phyloP scores from a whole-genome alignment of 1,140 invertebrate species.

The Eupristina koningsbergeri region DNA sequence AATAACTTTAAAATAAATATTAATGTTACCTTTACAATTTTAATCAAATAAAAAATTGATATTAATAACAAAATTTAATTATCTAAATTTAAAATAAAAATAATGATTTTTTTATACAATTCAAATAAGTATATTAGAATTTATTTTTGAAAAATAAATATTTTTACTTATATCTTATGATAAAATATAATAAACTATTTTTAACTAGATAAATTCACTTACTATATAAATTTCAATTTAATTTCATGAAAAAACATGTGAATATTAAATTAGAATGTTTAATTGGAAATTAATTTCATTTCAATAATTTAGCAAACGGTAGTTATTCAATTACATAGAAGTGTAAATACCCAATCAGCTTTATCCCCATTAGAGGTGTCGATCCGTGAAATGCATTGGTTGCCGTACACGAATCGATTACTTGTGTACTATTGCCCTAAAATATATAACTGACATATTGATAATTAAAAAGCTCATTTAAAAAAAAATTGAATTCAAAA shows the following conservation, averaged over 20 bases:
- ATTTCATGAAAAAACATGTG: not conserved
- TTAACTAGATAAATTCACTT: not conserved
- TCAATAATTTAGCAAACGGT: constrained; percentile 3
- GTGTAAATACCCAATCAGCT: constrained; percentile 15
- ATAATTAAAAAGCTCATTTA: not conserved
- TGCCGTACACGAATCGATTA: not conserved
- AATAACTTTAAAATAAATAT: too few relatives aligned
- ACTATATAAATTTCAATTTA: not conserved
- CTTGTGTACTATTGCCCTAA: not conserved
- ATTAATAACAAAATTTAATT: too few relatives aligned
- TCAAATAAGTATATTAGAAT: too few relatives aligned
- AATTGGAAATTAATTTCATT: constrained; percentile 32
- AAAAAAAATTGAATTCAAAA: too few relatives aligned
- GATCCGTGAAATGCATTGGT: constrained; percentile 61
- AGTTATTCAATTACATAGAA: constrained; percentile 57
- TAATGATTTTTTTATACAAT: too few relatives aligned
- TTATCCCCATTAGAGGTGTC: constrained; percentile 54
- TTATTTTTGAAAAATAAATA: too few relatives aligned
- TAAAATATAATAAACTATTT: too few relatives aligned
- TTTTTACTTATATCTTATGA: too few relatives aligned
- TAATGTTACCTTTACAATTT: too few relatives aligned
- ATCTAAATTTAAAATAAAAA: too few relatives aligned
- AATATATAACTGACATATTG: not conserved
- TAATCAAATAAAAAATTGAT: too few relatives aligned
- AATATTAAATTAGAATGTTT: not conserved